Base-by-base conservation (phyloP, 2,113 vertebrate genomes). In the Scartelaos histophorus region DNA sequence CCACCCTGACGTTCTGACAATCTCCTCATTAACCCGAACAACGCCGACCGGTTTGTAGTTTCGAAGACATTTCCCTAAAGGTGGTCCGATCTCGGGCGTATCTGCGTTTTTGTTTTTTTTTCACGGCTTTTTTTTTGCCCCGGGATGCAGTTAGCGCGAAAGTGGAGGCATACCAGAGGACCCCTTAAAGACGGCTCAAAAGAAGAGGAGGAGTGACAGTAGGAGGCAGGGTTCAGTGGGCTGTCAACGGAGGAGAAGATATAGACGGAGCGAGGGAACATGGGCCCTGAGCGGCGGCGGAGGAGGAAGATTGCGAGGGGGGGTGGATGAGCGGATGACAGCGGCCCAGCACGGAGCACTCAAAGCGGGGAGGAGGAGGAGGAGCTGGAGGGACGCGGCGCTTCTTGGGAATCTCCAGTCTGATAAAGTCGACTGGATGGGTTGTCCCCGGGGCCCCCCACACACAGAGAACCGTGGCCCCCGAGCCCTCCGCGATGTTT, bases 361-460 rank as follows among this genome's bases (percentile, higher is more conserved):
- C 94, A 94, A 43, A 95, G 94, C 92, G 86, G 78, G 16, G 16
- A 51, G 62, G 87, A 43, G 38, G 38, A 38, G 38, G 38, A 38
- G 9, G 38, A 43, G 47, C 16, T 17, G 66, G 87, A 94, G 82
- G 89, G 76, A 85, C 83, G 62, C 15, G 74, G 87, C 85, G 70
- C 94, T 94, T 91, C 94, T 95, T 95, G 93, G 92, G 92, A 92
- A 90, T 71, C 66, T 49, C 21, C n/a, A 25, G 93, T 95, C 95
- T 94, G 95, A 97, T 96, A 97, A 96, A 97, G 94, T 92, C 92
- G 95, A 95, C 94, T 93, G 92, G 94, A 95, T 95, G 91, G 92
- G 89, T 82, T 90, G 92, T 96, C 95, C 95, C 95, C 85, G 78
- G 94, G 94, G 95, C 93, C 92, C 90, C 86, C 7, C 88, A 90